A percentile compares a stretch with the other conserved stretches of the same genome.
Conservation (phyloP, 2,888 invertebrate genomes). For the Rotaria magnacalcarata region DNA sequence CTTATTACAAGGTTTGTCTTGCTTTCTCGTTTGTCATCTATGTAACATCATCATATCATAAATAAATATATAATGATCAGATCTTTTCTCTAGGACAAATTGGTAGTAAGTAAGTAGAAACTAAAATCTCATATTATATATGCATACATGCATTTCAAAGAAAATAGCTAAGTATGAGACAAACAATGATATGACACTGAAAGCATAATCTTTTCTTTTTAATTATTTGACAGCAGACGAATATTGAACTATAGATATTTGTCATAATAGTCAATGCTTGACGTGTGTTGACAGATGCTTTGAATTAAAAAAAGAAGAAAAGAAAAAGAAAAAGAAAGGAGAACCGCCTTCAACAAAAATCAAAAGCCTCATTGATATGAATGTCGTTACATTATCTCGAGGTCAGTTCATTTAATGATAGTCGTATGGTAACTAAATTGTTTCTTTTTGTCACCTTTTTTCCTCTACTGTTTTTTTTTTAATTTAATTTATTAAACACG, state of each 20-base stretch:
- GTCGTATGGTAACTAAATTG: neutral
- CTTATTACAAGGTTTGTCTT: neutral
- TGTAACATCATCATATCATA: neutral
- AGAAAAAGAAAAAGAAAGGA: neutral
- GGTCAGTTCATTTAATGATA: neutral
- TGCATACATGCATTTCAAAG: too few species aligned
- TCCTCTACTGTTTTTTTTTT: neutral
- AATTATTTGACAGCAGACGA: too few species aligned
- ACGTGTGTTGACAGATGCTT: too few species aligned
- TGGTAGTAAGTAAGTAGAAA: too few species aligned
- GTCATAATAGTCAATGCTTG: too few species aligned
- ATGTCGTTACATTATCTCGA: conserved; percentile 5
- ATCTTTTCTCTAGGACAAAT: too few species aligned
- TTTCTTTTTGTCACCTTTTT: neutral
- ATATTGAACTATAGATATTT: too few species aligned
- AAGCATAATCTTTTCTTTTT: too few species aligned
- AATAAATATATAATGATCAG: too few species aligned
- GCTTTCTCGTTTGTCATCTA: neutral
- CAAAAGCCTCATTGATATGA: neutral
- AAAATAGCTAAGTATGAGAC: too few species aligned
- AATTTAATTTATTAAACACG: neutral
- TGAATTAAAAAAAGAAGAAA: neutral
- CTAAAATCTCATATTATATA: too few species aligned
- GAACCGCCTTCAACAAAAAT: conserved; percentile 11
- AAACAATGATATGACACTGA: too few species aligned